Evolutionary conservation across 2,888 invertebrate genomes (phyloP).

Genomic region (Dyspetes luteomarginatus): DNA sequence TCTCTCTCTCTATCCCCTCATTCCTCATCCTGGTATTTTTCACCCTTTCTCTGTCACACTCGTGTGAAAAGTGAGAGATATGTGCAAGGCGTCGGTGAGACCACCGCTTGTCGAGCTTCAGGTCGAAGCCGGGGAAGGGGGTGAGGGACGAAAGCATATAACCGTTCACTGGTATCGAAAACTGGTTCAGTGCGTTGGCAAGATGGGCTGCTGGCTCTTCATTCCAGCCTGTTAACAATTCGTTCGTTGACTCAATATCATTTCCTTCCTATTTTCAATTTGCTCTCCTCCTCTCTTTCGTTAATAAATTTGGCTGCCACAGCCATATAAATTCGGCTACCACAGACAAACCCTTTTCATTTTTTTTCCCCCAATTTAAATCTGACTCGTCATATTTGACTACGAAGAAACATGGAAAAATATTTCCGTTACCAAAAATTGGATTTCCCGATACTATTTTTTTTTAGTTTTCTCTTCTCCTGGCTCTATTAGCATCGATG

Average conservation of each 20-base stretch:
- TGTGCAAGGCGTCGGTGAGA: slow-evolving; percentile 66
- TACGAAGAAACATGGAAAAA: no score
- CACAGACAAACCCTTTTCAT: background rate
- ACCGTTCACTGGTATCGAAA: slow-evolving; percentile 81
- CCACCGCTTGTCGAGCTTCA: slow-evolving; percentile 64
- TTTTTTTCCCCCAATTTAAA: background rate
- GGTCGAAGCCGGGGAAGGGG: slow-evolving; percentile 29
- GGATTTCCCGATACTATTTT: no score
- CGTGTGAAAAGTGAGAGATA: slow-evolving; percentile 62
- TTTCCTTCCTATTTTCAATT: slow-evolving; percentile 23
- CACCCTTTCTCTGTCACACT: slow-evolving; percentile 54
- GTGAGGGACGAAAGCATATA: slow-evolving; percentile 78
- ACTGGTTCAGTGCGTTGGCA: slow-evolving; percentile 79
- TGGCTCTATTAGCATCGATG: no score
- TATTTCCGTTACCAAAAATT: no score
- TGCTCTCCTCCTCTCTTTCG: background rate
- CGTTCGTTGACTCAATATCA: slow-evolving; percentile 38
- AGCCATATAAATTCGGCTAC: no score
- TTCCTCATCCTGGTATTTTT: slow-evolving; percentile 44
- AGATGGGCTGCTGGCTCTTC: slow-evolving; percentile 72
- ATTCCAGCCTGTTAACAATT: slow-evolving; percentile 55
- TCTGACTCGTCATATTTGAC: no score
- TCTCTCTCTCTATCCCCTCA: slow-evolving; percentile 38
- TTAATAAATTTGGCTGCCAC: no score
- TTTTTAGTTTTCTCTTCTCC: no score